A percentile compares a stretch with the other conserved stretches of the same genome.
phyloP scores from a whole-genome alignment of 2,113 vertebrate species.

The Heliornis fulica region DNA sequence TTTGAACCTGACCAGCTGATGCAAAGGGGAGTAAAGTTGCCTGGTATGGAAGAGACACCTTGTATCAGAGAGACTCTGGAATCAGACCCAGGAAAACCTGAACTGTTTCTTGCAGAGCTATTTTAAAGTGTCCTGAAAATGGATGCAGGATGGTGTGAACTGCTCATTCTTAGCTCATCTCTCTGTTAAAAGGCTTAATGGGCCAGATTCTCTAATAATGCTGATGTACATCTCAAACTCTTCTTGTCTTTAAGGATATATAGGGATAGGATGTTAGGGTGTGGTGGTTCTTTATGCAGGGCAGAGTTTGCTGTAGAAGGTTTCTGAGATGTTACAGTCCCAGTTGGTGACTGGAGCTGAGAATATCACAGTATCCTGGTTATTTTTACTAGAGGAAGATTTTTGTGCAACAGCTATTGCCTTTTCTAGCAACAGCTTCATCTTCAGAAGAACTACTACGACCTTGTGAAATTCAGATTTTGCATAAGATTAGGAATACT shows the following conservation, averaged over 20 bases:
- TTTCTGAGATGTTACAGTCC: background rate
- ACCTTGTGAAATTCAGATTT: constrained; percentile 30
- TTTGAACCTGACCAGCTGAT: background rate
- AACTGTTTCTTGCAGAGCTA: background rate
- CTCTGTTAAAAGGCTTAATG: background rate
- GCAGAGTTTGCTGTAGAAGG: background rate
- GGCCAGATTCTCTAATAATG: background rate
- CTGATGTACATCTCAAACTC: background rate
- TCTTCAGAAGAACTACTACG: background rate
- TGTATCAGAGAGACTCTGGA: background rate
- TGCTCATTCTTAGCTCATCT: background rate
- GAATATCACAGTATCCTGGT: background rate
- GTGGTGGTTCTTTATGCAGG: background rate
- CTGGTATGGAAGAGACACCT: background rate
- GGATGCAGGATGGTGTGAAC: background rate
- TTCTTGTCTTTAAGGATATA: background rate
- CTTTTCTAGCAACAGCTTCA: constrained; percentile 1
- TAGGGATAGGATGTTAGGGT: background rate
- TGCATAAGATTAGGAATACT: background rate
- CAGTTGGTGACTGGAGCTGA: constrained; percentile 6
- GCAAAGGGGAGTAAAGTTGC: no score
- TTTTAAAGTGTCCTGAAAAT: background rate
- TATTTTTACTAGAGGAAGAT: constrained; percentile 20
- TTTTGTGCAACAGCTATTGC: constrained; percentile 11
- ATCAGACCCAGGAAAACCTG: background rate